Base-by-base conservation (phyloP, 2,888 invertebrate species). In the Zelleria hepariella region DNA sequence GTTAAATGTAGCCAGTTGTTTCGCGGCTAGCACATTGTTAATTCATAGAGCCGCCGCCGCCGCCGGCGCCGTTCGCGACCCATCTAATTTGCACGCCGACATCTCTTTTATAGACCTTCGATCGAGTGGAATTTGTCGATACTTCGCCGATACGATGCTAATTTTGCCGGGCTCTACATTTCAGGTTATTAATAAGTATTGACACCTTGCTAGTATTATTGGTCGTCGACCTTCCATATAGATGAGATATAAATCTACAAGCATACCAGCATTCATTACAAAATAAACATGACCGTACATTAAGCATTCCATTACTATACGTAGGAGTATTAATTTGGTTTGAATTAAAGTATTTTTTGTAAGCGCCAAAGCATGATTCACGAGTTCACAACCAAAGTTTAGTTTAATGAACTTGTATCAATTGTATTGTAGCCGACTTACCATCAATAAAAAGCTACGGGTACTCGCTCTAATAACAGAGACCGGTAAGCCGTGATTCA, bases 1-100 rank as follows among this genome's bases (percentile, higher is more conserved):
- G 32, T 10, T 42, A 42, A 86, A 83, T 82, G 83, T 78, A 82
- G 80, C 74, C 74, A 74, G 75, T 77, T 78, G 82, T 84, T 67
- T 75, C 72, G 65, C 61, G 68, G 64, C 62, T 62, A 60, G 61
- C 63, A 58, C 64, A 78, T 83, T 74, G 79, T 82, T 84, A 83
- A 82, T 82, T 80, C 77, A 78, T 66, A 73, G 66, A 67, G 68
- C 32, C 70, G 67, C 64, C 64, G 68, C 64, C 70, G 69, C 71
- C 2, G 10, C 32, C 15, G 32, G 15, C n/a, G n/a, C 32, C 70
- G 71, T 68, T 65, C 72, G 69, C 66, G 64, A 73, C 69, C 77
- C 78, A 78, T 78, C 77, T 79, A 79, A 80, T 79, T 54, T 54
- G 54, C 54, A 53, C 20, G 20, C 20, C 20, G 26, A 54, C 25